Conservation (phyloP, 1,140 invertebrate genomes). For the Neelides sp. region DNA sequence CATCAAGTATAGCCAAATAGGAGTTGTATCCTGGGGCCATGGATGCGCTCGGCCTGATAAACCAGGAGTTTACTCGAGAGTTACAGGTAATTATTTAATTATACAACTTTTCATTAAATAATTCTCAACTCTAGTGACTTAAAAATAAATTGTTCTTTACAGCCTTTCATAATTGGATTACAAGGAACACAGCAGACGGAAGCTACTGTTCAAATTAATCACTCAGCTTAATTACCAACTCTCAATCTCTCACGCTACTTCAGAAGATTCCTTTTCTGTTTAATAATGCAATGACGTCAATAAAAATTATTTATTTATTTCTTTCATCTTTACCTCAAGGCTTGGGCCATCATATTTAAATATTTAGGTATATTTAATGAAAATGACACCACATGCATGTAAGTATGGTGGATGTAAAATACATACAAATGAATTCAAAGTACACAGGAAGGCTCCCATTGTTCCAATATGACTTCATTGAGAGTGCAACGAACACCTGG, state of each 20-base stretch:
- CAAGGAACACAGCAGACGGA: constrained; percentile 9
- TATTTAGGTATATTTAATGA: neutral
- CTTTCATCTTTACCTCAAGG: neutral
- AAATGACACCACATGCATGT: neutral
- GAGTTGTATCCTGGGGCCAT: constrained; percentile 22
- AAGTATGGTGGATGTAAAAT: no score
- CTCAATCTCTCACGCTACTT: no score
- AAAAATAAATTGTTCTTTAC: neutral
- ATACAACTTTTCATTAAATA: neutral
- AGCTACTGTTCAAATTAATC: constrained; percentile 18
- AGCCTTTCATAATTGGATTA: constrained; percentile 19
- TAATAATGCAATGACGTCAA: neutral
- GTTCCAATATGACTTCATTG: no score
- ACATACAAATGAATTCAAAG: no score
- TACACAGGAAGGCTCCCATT: no score
- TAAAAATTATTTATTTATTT: neutral
- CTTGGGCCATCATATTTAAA: neutral
- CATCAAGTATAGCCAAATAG: constrained; percentile 16
- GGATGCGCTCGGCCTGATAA: constrained; percentile 16
- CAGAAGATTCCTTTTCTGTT: no score
- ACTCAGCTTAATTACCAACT: neutral
- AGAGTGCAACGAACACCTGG: no score
- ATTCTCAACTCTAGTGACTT: neutral
- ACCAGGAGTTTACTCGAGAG: constrained; percentile 20
- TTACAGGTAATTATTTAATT: constrained; percentile 14